These are phyloP conservation scores for Stigmatopora nigra DNA, from an alignment of 2,113 vertebrate species.

Conservation along the genomic window DNA sequence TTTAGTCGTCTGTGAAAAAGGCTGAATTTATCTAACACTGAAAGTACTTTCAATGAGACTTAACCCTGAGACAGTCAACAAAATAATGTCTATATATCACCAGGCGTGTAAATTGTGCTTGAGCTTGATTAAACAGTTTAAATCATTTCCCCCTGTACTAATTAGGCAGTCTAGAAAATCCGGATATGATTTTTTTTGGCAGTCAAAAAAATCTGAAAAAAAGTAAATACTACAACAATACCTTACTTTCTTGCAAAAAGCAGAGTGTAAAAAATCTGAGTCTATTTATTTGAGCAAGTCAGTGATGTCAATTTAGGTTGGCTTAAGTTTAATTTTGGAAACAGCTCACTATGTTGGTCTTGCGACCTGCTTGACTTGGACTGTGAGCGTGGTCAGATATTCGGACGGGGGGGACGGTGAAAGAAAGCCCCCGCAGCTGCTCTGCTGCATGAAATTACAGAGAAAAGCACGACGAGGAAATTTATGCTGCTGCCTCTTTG, in stretches of 20 bases:
- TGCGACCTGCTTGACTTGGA: conserved; percentile 25
- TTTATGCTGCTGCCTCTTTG: conserved; percentile 53
- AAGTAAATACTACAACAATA: neutral
- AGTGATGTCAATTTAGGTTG: conserved; percentile 7
- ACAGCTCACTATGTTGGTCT: conserved; percentile 20
- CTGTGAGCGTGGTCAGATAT: conserved; percentile 9
- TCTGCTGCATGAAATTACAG: conserved; percentile 44
- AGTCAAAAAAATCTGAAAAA: neutral
- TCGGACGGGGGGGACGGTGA: neutral
- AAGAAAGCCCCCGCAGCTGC: conserved; percentile 39
- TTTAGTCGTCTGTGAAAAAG: too few species aligned
- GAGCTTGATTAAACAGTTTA: neutral
- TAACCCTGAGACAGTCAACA: neutral
- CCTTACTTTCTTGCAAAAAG: neutral
- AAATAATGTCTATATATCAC: neutral
- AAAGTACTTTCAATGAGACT: neutral
- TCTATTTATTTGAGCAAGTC: conserved; percentile 3
- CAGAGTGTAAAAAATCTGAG: neutral
- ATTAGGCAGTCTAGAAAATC: neutral
- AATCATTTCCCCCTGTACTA: neutral
- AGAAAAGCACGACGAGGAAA: conserved; percentile 27
- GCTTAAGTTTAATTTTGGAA: conserved; percentile 8
- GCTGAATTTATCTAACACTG: neutral
- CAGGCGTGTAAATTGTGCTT: neutral
- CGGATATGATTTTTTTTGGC: neutral